Evolutionary conservation across 2,113 vertebrate species (phyloP).

Genomic region (Leuciscus idus): DNA sequence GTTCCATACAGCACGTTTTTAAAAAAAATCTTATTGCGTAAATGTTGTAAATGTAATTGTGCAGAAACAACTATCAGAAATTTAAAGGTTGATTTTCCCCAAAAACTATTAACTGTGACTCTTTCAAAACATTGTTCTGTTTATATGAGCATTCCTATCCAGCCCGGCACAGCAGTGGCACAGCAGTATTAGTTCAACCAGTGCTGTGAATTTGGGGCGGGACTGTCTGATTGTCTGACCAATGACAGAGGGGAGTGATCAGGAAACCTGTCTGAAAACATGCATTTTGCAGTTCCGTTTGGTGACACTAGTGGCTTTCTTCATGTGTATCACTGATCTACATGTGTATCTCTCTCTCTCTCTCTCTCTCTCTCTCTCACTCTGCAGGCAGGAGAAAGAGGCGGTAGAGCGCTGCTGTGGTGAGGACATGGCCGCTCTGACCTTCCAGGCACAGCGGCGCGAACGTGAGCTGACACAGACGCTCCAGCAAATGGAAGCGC

Average conservation of each 20-base stretch:
- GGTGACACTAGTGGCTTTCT: neutral
- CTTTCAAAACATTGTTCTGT: neutral
- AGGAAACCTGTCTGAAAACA: slow-evolving; percentile 20
- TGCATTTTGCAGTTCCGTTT: neutral
- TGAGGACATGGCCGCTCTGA: slow-evolving; percentile 81
- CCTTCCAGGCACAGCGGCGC: slow-evolving; percentile 83
- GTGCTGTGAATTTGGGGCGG: neutral
- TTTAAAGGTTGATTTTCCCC: no score
- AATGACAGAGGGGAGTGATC: neutral
- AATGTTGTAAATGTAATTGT: neutral
- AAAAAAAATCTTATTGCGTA: neutral
- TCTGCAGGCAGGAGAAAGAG: slow-evolving; percentile 85
- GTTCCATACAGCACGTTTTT: neutral
- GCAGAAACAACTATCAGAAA: no score
- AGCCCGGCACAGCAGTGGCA: neutral
- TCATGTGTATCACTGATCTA: slow-evolving; percentile 35
- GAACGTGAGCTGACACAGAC: slow-evolving; percentile 87
- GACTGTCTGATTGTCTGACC: neutral
- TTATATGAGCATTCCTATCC: neutral
- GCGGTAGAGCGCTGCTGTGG: slow-evolving; percentile 79
- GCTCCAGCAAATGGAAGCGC: slow-evolving; percentile 88
- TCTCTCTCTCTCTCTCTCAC: neutral
- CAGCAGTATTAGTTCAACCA: neutral
- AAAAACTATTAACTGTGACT: no score
- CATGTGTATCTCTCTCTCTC: slow-evolving; percentile 38